Evolutionary conservation across 2,888 invertebrate genomes (phyloP).

Genomic region (Troides oblongomaculatus): DNA sequence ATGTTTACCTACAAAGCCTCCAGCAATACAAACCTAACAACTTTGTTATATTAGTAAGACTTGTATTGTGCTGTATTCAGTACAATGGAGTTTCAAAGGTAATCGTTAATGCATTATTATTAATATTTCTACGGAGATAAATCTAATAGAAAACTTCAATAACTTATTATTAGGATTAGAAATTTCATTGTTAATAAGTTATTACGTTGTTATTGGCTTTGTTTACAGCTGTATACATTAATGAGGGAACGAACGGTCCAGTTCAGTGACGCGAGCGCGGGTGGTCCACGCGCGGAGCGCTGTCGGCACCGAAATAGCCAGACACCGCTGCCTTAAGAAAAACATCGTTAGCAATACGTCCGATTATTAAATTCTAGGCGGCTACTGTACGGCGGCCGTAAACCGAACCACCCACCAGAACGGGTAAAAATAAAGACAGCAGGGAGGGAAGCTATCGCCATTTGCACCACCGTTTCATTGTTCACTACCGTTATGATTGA

Average conservation of each 20-base stretch:
- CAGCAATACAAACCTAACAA: no score
- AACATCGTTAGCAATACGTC: constrained; percentile 70
- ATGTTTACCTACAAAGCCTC: no score
- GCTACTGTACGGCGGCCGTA: constrained; percentile 66
- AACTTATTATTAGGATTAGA: constrained; percentile 14
- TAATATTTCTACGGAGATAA: not conserved
- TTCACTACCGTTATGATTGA: no score
- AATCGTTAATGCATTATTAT: no score
- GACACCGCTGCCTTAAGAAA: constrained; percentile 66
- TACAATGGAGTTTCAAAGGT: no score
- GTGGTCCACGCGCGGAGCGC: constrained; percentile 61
- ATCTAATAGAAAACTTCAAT: not conserved
- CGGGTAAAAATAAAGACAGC: constrained; percentile 56
- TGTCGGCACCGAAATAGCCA: constrained; percentile 65
- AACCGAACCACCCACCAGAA: constrained; percentile 70
- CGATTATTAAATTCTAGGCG: constrained; percentile 72
- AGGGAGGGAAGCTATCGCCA: constrained; percentile 44
- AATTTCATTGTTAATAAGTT: constrained; percentile 47
- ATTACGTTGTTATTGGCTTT: constrained; percentile 32
- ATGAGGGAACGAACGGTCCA: constrained; percentile 30
- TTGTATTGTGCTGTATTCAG: no score
- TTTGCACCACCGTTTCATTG: constrained; percentile 44
- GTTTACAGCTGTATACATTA: constrained; percentile 29
- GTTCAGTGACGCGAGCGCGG: constrained; percentile 44
- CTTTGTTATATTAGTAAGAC: no score